Percentiles rank a stretch among this genome's conserved stretches.
phyloP scores from a whole-genome alignment of 2,797 vertebrate species.

The Argyrosomus regius region DNA sequence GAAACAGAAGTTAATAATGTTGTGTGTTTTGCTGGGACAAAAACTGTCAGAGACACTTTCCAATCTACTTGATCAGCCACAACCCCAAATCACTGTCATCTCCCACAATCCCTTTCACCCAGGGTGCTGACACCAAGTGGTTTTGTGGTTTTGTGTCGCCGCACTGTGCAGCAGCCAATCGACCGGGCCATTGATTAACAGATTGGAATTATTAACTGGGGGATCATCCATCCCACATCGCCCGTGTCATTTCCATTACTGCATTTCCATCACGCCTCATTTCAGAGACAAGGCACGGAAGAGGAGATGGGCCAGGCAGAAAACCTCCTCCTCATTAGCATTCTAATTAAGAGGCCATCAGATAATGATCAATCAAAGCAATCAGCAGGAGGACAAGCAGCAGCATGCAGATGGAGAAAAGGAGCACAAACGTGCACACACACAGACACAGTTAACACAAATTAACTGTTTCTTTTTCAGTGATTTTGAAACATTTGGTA shows the following conservation, averaged over 20 bases:
- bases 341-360: constrained; percentile 88
- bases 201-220: constrained; percentile 90
- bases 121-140: constrained; percentile 72
- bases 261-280: constrained; percentile 80
- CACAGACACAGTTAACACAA: constrained; percentile 18
- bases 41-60: constrained; percentile 14
- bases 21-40: constrained; percentile 7
- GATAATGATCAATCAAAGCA: constrained; percentile 84
- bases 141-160: constrained; percentile 46
- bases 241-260: constrained; percentile 82
- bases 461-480: background rate
- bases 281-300: constrained; percentile 68
- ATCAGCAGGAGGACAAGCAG: constrained; percentile 64
- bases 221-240: constrained; percentile 85
- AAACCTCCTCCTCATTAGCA: constrained; percentile 84
- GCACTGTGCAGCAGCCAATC: constrained; percentile 64
- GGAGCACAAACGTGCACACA: constrained; percentile 20
- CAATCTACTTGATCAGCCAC: constrained; percentile 31
- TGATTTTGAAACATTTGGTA: background rate
- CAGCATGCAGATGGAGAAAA: constrained; percentile 66
- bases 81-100: constrained; percentile 42
- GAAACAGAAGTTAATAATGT: background rate
- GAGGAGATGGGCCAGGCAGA: constrained; percentile 40
- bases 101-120: constrained; percentile 71
- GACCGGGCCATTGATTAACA: constrained; percentile 86